Base-by-base conservation (phyloP, 1,140 invertebrate genomes). In the Drosophila hydei region DNA sequence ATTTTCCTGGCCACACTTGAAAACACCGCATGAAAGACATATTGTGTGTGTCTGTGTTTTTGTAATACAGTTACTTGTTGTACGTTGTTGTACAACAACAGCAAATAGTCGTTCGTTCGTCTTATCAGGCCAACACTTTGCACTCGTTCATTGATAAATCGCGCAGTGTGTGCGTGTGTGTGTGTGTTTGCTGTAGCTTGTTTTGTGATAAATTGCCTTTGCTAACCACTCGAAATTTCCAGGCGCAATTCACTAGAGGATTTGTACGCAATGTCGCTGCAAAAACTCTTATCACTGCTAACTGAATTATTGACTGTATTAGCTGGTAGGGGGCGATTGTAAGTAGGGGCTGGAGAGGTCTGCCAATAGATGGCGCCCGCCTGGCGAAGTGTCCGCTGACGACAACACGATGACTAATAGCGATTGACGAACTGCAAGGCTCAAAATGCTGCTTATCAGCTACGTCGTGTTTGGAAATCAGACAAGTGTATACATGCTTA, bases 111-210 rank as follows among this genome's bases (percentile, higher is more conserved):
- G 38, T 3, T 2, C 16, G 30, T 65, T 45, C 3, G 30, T 30
- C 69, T 83, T 81, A 81, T 81, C 79, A 48, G 18, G n/a, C 54
- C 42, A 54, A 52, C 50, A 62, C 60, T 81, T 83, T 81, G 74
- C 60, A 71, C 79, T 59, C 64, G 62, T 81, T 81, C 79, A 81
- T 81, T 81, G 79, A 81, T 81, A 81, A 83, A 81, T 81, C 51
- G 40, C 7, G 16, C 0, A 61, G 50, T 40, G 40, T 58, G 14
- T 30, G 3, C 47, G n/a, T 61, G 12, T 45, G 47, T 45, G 27
- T 38, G 30, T 48, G n/a, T n/a, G 14, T 50, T 4, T 56, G 7
- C 47, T 16, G 42, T 40, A 1, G 25, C 43, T 36, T 50, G 42
- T 70, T 47, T 50, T 51, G 16, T 52, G 51, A 40, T 62, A 69